phyloP scores from a whole-genome alignment of 2,888 invertebrate genomes.

The Holacanthella duospinosa region DNA sequence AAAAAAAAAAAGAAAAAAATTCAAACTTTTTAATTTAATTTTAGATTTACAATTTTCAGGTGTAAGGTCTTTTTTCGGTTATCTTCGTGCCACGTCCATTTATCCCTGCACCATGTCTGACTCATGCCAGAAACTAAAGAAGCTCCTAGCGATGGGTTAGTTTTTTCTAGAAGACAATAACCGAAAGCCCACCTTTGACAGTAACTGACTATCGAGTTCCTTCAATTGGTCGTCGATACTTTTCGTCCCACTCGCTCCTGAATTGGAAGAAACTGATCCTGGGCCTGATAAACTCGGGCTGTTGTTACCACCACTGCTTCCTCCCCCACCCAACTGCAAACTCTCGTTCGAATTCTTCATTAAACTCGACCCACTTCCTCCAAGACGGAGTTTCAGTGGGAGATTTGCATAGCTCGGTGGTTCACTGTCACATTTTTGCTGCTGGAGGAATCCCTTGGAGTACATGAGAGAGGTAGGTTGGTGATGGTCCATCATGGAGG shows the following conservation, averaged over 20 bases:
- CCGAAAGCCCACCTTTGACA: conserved; percentile 49
- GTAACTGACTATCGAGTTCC: conserved; percentile 67
- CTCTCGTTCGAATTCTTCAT: conserved; percentile 37
- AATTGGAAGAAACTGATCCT: conserved; percentile 24
- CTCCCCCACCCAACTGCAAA: conserved; percentile 27
- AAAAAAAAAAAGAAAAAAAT: too few species aligned
- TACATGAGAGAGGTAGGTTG: conserved; percentile 24
- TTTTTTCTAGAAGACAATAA: too few species aligned
- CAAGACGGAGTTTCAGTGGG: conserved; percentile 30
- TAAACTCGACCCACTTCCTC: conserved; percentile 36
- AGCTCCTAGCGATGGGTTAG: too few species aligned
- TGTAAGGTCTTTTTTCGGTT: too few species aligned
- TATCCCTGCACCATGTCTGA: too few species aligned
- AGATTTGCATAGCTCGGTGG: conserved; percentile 37
- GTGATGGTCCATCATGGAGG: conserved; percentile 24
- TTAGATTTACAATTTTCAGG: too few species aligned
- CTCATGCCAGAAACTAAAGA: too few species aligned
- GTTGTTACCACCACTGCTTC: conserved; percentile 18
- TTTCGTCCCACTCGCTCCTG: conserved; percentile 19
- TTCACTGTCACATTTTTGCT: conserved; percentile 33
- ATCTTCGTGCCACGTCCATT: too few species aligned
- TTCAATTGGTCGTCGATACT: conserved; percentile 64
- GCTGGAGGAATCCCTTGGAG: conserved; percentile 23
- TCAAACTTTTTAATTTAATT: too few species aligned
- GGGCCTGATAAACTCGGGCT: conserved; percentile 28